These are phyloP conservation scores for Varecia variegata DNA, from an alignment of 2,797 vertebrate genomes.

Conservation along the genomic window DNA sequence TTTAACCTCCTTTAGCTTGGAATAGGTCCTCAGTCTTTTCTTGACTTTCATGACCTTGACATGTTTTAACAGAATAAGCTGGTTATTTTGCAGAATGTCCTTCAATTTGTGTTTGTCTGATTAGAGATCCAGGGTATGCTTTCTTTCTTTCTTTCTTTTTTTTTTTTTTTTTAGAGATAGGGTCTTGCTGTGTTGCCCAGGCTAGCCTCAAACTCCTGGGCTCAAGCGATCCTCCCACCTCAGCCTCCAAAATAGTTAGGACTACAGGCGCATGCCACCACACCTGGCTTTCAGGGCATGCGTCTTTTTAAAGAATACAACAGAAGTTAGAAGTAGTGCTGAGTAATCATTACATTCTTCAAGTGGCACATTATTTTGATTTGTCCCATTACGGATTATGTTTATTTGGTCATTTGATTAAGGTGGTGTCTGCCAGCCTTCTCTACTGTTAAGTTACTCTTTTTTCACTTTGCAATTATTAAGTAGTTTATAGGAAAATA, in stretches of 20 bases:
- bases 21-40: background rate
- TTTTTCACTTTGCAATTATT: conserved; percentile 1
- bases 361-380: conserved; percentile 10
- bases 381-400: background rate
- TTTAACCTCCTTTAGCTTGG: background rate
- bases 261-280: background rate
- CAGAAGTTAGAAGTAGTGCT: background rate
- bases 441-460: background rate
- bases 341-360: background rate
- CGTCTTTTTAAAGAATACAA: background rate
- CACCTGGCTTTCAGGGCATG: background rate
- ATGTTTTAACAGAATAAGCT: background rate
- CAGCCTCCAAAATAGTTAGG: background rate
- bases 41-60: background rate
- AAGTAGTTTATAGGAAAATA: background rate
- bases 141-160: background rate
- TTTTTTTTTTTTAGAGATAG: background rate
- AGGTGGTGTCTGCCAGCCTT: background rate
- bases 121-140: background rate
- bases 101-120: background rate
- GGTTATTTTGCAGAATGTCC: background rate
- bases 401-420: conserved; percentile 40
- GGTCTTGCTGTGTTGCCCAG: background rate
- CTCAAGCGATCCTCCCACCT: background rate
- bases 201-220: background rate